Evolutionary conservation across 2,888 invertebrate species (phyloP), one percentile per base, ranked within the genome.

Genomic region (Bedellia somnulentella): DNA sequence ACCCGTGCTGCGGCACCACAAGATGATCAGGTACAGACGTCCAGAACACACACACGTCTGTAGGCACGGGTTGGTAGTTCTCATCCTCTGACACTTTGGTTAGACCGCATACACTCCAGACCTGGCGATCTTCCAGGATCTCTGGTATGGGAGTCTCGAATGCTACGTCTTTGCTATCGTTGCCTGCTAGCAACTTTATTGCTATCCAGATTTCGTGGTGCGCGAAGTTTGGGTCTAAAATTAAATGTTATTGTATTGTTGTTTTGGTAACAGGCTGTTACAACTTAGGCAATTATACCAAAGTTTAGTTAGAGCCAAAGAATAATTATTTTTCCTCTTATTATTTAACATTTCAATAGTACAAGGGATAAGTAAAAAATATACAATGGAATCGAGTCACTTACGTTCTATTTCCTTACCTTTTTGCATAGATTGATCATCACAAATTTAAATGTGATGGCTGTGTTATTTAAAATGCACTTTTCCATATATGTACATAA

Each of bases 181-280:
- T 46, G 2, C 76, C 76, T 2, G 73, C 67, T 40, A 67, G 55
- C 10, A 63, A 52, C 29, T 61, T 62, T 11, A 77, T 45, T 1
- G 71, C 64, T 44, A 76, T 64, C 68, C 75, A 75, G 30, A 68
- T 71, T 40, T 70, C 67, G 36, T 61, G 58, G 35, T 66, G 66
- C 6, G 67, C 45, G 32, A 67, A 63, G 32, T 70, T 70, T 16
- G 70, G 70, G 39, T 75, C 73, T 73, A 43, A 24, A 60, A 52
- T 25, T 10, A 18, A 29, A 16, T 22, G 33, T 35, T 35, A 22
- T 21, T 21, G n/a, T 2, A 21, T n/a, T 21, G 8, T 21, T 8
- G 21, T 2, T 21, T 21, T n/a, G n/a, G n/a, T n/a, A n/a, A n/a
- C n/a, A n/a, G n/a, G n/a, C n/a, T n/a, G n/a, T n/a, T n/a, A n/a